Conservation (phyloP, 2,113 vertebrate genomes). For the Takifugu bimaculatus region DNA sequence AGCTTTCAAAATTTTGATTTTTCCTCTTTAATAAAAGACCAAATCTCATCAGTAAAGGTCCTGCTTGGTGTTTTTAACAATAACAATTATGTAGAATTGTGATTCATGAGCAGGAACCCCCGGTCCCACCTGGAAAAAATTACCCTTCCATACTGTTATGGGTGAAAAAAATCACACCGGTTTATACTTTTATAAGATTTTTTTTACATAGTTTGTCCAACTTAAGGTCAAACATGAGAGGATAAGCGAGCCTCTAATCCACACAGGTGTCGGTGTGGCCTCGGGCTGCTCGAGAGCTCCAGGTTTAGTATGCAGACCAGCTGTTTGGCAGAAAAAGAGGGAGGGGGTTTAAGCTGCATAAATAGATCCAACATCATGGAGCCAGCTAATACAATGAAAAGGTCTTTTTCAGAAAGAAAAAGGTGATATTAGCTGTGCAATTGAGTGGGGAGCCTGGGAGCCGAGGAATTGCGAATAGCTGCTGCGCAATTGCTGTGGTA, state of each 20-base stretch:
- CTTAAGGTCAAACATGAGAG: slow-evolving; percentile 57
- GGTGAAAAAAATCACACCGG: slow-evolving; percentile 27
- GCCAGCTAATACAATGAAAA: slow-evolving; percentile 44
- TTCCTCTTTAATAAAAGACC: no score
- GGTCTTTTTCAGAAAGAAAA: slow-evolving; percentile 56
- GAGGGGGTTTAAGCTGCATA: slow-evolving; percentile 69
- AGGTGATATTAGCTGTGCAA: slow-evolving; percentile 72
- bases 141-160: slow-evolving; percentile 34
- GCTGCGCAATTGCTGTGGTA: slow-evolving; percentile 53
- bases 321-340: slow-evolving; percentile 51
- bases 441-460: slow-evolving; percentile 69
- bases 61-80: no score
- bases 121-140: background rate
- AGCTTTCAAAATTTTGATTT: no score
- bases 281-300: slow-evolving; percentile 37
- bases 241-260: slow-evolving; percentile 55
- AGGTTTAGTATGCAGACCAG: slow-evolving; percentile 62
- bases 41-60: no score
- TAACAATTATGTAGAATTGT: slow-evolving; percentile 12
- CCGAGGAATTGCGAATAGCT: slow-evolving; percentile 10
- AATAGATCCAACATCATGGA: slow-evolving; percentile 70
- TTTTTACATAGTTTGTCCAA: slow-evolving; percentile 40
- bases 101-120: slow-evolving; percentile 31
- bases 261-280: slow-evolving; percentile 53
- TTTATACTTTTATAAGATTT: slow-evolving; percentile 29